These are phyloP conservation scores for Premnoplex brunnescens DNA, from an alignment of 2,797 vertebrate genomes.

Conservation along the genomic window DNA sequence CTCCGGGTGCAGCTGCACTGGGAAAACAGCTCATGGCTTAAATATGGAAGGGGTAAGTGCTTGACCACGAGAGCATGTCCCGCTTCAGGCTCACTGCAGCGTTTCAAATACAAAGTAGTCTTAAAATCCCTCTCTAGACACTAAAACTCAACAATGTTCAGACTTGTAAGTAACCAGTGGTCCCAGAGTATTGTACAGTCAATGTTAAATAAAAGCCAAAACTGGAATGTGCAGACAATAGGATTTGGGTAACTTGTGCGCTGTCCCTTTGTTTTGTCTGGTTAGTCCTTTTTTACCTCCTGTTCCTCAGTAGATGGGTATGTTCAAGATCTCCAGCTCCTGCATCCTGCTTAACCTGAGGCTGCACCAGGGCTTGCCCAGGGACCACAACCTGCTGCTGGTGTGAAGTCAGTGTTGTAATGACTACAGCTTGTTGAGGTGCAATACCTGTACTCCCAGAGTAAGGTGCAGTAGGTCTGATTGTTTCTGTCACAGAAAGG, in stretches of 20 bases:
- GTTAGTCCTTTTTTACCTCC: slow-evolving; percentile 65
- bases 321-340: slow-evolving; percentile 59
- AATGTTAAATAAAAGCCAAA: slow-evolving; percentile 80
- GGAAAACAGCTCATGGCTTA: neutral
- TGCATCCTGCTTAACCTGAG: slow-evolving; percentile 67
- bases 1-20: neutral
- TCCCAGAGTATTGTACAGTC: slow-evolving; percentile 79
- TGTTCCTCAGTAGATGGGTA: slow-evolving; percentile 62
- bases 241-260: slow-evolving; percentile 74
- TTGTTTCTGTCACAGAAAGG: slow-evolving; percentile 81
- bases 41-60: neutral
- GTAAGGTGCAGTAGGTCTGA: slow-evolving; percentile 75
- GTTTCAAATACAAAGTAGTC: slow-evolving; percentile 69
- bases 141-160: slow-evolving; percentile 67
- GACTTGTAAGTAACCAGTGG: slow-evolving; percentile 71
- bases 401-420: slow-evolving; percentile 20
- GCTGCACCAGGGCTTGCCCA: slow-evolving; percentile 73
- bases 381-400: slow-evolving; percentile 81
- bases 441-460: slow-evolving; percentile 70
- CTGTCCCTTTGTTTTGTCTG: slow-evolving; percentile 74
- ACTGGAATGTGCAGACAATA: slow-evolving; percentile 81
- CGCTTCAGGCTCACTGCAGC: neutral
- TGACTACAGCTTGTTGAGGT: slow-evolving; percentile 66
- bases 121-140: slow-evolving; percentile 74
- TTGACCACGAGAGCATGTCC: neutral